Base-by-base conservation (phyloP, 2,113 vertebrate genomes). In the Elephantulus edwardii region DNA sequence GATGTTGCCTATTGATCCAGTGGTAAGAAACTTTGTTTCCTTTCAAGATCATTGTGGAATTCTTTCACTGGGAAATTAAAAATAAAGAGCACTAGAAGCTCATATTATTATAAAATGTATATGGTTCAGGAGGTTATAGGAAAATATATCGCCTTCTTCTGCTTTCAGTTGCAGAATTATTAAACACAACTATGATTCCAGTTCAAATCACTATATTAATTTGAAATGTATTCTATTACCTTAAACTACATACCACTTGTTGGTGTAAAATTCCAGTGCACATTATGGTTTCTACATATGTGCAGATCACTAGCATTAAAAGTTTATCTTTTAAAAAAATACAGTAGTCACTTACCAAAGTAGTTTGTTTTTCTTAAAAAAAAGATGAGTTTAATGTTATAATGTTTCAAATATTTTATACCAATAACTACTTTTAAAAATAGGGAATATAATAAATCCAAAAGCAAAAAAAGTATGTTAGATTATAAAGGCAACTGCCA, bases 121-220 rank as follows among this genome's bases (percentile, higher is more conserved):
- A 82, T 79, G 60, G 82, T 75, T 89, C 5, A 77, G 52, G 89
- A 90, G 91, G 48, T 84, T 58, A 85, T 22, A 80, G 85, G 38
- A 93, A 83, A 92, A 52, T 48, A 91, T 5, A n/a, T n/a, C n/a
- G 33, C 12, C 62, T 8, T 42, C 28, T 8, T 88, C 74, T 8
- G 33, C 79, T 38, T 78, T 74, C 48, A 24, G 52, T n/a, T n/a
- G n/a, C n/a, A n/a, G n/a, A n/a, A n/a, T n/a, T n/a, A n/a, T n/a
- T n/a, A 54, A 54, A 75, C 12, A 71, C 0, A 84, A n/a, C 12
- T 11, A 52, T 54, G 26, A 8, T 30, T 14, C 72, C 9, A 88
- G n/a, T 8, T 78, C 24, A 72, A 54, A 68, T 76, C n/a, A 3
- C 42, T 68, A 16, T 89, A 46, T 60, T 91, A 1, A n/a, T 14